Evolutionary conservation across 1,140 invertebrate genomes (phyloP), one percentile per base, ranked within the genome.

Genomic region (Zaprionus ghesquierei): DNA sequence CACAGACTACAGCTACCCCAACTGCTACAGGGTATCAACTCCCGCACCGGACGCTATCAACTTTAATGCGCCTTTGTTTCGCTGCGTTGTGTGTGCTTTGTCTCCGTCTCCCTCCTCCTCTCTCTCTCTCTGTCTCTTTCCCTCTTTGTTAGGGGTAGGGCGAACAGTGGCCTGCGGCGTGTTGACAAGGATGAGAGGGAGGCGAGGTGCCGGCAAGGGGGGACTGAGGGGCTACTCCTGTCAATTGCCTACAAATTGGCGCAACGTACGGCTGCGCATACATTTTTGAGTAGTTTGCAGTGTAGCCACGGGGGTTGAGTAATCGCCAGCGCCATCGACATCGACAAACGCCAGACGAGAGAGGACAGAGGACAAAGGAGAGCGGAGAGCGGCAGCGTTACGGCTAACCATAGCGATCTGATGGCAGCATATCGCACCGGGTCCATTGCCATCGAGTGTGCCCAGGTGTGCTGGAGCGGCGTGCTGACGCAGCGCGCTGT

Each of bases 11-110:
- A 66, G 13, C 66, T 66, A 46, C 69, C 33, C 62, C 8, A n/a
- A 27, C 31, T 9, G 13, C n/a, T 41, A 51, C 22, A 22, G 44
- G 20, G 44, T 58, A 63, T 62, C 46, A 56, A 64, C 70, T 60
- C 38, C 41, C 46, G 38, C 77, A 75, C 82, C 75, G 82, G 78
- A 86, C 79, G 82, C 82, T 82, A 87, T 87, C 82, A 87, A 87
- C 38, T 82, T 87, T 87, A 73, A 87, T 82, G 77, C 75, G 82
- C 69, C 79, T 82, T 87, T 87, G 82, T 86, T 81, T 81, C 33
- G 60, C 53, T 69, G 58, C 51, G 33, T 72, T 72, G 55, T n/a
- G 49, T 58, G 54, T 31, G 41, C 44, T 79, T 33, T 65, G 50
- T 63, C 31, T 60, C n/a, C 5, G 12, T 38, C 35, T 41, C 13